Conservation (phyloP, 2,888 invertebrate genomes). For the Leistus spinibarbis region DNA sequence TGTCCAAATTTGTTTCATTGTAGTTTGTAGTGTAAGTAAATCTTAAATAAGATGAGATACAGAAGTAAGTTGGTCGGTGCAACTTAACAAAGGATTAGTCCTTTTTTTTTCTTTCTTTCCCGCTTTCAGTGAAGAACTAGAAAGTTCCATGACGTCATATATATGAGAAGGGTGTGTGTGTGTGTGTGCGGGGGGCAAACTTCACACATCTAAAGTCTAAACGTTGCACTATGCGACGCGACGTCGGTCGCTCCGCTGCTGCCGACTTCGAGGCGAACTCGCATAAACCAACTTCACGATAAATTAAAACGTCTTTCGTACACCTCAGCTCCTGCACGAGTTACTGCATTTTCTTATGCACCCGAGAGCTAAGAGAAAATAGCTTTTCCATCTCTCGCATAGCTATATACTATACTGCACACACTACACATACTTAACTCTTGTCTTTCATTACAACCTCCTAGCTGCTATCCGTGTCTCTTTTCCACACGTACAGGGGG, state of each 20-base stretch:
- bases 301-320: constrained; percentile 36
- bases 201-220: constrained; percentile 11
- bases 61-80: neutral
- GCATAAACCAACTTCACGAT: constrained; percentile 36
- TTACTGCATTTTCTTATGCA: constrained; percentile 35
- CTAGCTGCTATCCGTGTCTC: neutral
- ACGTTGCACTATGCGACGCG: neutral
- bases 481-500: neutral
- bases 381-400: constrained; percentile 25
- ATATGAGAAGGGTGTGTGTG: neutral
- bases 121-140: neutral
- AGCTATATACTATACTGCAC: too few relatives aligned
- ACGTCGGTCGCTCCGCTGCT: constrained; percentile 14
- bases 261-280: constrained; percentile 23
- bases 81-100: neutral
- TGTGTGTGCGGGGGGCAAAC: constrained; percentile 1
- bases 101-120: neutral
- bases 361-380: constrained; percentile 32
- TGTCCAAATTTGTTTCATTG: neutral
- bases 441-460: neutral
- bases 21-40: too few relatives aligned
- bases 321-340: constrained; percentile 23
- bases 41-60: neutral
- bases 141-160: neutral
- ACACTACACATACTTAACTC: neutral